Evolutionary conservation across 2,888 invertebrate species (phyloP).

Genomic region (Chalcis sispes): DNA sequence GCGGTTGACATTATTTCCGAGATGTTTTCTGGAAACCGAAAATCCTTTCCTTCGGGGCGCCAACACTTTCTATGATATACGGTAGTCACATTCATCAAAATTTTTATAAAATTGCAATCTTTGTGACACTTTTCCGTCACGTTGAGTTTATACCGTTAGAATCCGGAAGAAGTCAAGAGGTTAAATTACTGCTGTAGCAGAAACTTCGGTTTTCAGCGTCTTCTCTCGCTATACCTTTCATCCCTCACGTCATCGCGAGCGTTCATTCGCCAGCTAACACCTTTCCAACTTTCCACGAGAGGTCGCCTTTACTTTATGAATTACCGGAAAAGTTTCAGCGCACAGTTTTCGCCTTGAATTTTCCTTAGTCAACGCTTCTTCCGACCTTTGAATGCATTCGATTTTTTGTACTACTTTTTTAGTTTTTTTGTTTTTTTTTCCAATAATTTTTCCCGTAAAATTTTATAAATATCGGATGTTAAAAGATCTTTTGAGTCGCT

Average conservation of each 20-base stretch:
- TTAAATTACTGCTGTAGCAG: conserved; percentile 52
- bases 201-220: conserved; percentile 52
- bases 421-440: no score
- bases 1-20: no score
- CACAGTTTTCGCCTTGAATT: conserved; percentile 49
- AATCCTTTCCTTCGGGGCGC: neutral
- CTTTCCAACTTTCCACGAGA: conserved; percentile 52
- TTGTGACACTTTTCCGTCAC: conserved; percentile 31
- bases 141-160: conserved; percentile 35
- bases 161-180: conserved; percentile 46
- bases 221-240: conserved; percentile 45
- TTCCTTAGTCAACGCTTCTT: conserved; percentile 39
- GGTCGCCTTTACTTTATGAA: conserved; percentile 63
- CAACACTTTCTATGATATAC: neutral
- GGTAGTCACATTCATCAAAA: conserved; percentile 11
- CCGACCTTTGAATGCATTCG: conserved; percentile 16
- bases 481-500: neutral
- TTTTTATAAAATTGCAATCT: conserved; percentile 48
- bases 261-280: conserved; percentile 55
- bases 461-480: conserved; percentile 33
- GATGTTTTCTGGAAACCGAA: neutral
- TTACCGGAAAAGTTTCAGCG: conserved; percentile 63
- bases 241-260: conserved; percentile 54
- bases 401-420: no score
- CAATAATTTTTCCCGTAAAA: neutral